Evolutionary conservation across 2,888 invertebrate species (phyloP), one percentile per base, ranked within the genome.

Genomic region (Eupithecia tripunctaria): DNA sequence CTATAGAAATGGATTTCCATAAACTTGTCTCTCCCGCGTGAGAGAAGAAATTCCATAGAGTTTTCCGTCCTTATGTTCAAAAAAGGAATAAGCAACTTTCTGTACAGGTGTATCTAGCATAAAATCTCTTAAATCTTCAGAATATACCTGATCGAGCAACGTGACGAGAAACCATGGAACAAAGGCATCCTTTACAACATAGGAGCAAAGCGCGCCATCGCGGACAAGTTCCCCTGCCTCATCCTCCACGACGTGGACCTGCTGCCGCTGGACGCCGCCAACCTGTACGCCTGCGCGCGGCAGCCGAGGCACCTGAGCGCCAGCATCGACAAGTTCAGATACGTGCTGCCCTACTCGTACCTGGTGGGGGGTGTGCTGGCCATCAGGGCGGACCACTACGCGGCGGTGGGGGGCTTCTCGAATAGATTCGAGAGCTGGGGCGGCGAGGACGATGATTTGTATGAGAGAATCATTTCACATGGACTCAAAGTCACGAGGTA

Each of bases 241-340:
- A 96, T 99, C 73, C 96, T 99, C 79, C 98, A 98, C 85, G 99
- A 99, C 87, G 97, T 99, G 36, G 99, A 99, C 93, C 91, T 99
- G 70, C 94, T 99, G 80, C 99, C 99, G 0, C 91, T 97, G 75
- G 97, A 97, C 88, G 94, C 95, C 29, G 95, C 96, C 69, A 98
- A 98, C 90, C 95, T 98, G 69, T 98, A 98, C 88, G 97, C 96
- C 0, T 98, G 98, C 84, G 95, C 96, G 0, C 92, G 93, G 70
- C 95, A 95, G 80, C 99, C 98, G 0, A 94, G 98, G 2, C 99
- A 99, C 86, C 96, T 99, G 97, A 97, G 98, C 78, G 97, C 97
- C 10, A 97, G 97, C 80, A 95, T 99, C 47, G 98, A 99, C 91
- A 97, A 96, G 76, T 97, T 98, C 78, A 79, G 89, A 38, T 85